Evolutionary conservation across 2,113 vertebrate species (phyloP).

Genomic region (Coptodon bakossiorum): DNA sequence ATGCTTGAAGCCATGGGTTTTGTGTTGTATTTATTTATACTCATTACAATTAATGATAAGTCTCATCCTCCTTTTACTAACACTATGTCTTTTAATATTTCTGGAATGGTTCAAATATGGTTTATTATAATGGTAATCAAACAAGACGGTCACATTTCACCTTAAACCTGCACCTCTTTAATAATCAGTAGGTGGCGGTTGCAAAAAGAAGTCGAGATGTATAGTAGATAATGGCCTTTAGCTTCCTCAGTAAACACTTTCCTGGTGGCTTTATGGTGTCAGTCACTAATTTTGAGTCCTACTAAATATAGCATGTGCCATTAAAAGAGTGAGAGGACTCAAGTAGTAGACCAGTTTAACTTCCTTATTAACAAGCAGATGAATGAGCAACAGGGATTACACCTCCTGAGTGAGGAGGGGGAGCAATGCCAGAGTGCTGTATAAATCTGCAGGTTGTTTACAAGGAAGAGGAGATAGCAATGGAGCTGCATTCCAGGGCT

Average conservation of each 20-base stretch:
- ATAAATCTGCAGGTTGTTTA: background rate
- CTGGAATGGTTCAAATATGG: background rate
- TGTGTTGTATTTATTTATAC: background rate
- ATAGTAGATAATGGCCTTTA: background rate
- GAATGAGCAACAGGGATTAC: background rate
- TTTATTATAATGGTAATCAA: background rate
- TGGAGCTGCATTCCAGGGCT: no score
- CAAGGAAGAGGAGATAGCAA: background rate
- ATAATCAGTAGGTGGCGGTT: background rate
- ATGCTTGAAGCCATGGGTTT: background rate
- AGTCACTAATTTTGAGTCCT: background rate
- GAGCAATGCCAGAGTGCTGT: background rate
- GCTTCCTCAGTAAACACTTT: background rate
- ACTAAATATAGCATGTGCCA: background rate
- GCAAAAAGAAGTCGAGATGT: background rate
- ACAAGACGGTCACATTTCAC: background rate
- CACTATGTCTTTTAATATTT: background rate
- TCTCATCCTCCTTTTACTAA: background rate
- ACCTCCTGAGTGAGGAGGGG: background rate
- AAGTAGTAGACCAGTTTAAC: background rate
- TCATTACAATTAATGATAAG: background rate
- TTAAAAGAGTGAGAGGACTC: background rate
- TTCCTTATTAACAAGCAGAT: background rate
- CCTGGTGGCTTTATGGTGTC: background rate
- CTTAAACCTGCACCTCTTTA: background rate